Conservation (phyloP, 2,113 vertebrate genomes). For the Pseudopodoces humilis region DNA sequence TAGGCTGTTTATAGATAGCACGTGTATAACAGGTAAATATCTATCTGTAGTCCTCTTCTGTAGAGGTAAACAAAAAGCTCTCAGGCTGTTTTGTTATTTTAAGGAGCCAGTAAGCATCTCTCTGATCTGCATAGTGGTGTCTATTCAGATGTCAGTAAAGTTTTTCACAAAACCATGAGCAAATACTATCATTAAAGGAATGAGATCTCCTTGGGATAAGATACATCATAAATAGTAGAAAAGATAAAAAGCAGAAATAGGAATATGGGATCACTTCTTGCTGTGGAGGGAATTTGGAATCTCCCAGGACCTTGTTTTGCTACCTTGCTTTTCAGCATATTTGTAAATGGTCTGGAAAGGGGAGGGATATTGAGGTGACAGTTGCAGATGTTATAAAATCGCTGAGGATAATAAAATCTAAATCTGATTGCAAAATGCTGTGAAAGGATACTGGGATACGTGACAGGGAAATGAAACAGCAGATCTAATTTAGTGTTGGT, state of each 20-base stretch:
- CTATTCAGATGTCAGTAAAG: background rate
- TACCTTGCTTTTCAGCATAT: background rate
- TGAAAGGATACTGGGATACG: background rate
- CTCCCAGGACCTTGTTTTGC: background rate
- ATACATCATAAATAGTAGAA: background rate
- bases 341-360: background rate
- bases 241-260: background rate
- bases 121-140: background rate
- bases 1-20: background rate
- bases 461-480: background rate
- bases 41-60: background rate
- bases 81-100: background rate
- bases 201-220: background rate
- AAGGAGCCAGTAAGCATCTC: background rate
- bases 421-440: slow-evolving; percentile 3
- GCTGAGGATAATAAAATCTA: background rate
- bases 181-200: background rate
- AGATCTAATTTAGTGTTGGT: background rate
- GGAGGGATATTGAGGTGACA: background rate
- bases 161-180: background rate
- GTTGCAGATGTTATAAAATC: background rate
- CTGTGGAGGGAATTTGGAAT: background rate
- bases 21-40: background rate
- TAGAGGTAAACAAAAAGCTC: background rate
- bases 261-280: background rate